A percentile compares a stretch with the other conserved stretches of the same genome.
These are phyloP conservation scores for Cantharis flavilabris DNA, from an alignment of 2,888 invertebrate species.

Conservation along the genomic window DNA sequence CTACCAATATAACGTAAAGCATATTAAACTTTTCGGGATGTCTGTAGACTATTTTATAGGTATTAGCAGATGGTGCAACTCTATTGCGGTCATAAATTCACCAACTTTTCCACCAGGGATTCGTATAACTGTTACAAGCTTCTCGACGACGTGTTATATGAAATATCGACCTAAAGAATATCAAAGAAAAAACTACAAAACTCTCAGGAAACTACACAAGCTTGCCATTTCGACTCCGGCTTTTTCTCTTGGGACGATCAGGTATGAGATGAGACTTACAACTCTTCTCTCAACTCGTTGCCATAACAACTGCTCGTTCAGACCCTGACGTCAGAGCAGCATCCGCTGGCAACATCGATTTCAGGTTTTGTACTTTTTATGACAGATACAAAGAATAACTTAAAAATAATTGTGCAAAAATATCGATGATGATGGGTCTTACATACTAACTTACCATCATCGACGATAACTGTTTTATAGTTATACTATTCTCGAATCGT, in stretches of 20 bases:
- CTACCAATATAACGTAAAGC: slow-evolving; percentile 20
- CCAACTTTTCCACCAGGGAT: slow-evolving; percentile 46
- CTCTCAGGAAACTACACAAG: not conserved
- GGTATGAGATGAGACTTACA: slow-evolving; percentile 31
- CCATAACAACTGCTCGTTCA: slow-evolving; percentile 46
- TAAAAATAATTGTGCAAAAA: not conserved
- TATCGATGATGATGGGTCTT: not conserved
- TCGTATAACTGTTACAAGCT: slow-evolving; percentile 43
- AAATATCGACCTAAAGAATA: slow-evolving; percentile 19
- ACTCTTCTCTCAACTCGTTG: slow-evolving; percentile 44
- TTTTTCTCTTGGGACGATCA: slow-evolving; percentile 20
- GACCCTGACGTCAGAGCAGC: slow-evolving; percentile 47
- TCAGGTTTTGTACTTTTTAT: slow-evolving; percentile 40
- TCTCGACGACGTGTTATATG: slow-evolving; percentile 8
- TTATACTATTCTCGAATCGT: not conserved
- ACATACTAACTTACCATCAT: no score
- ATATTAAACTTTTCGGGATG: slow-evolving; percentile 31
- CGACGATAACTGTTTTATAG: not conserved
- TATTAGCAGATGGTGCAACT: slow-evolving; percentile 45
- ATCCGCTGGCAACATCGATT: slow-evolving; percentile 48
- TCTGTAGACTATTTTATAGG: slow-evolving; percentile 36
- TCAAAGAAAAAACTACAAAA: not conserved
- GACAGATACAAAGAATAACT: slow-evolving; percentile 18
- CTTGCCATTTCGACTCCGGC: slow-evolving; percentile 16
- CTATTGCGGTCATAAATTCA: slow-evolving; percentile 50